These are phyloP conservation scores for Astropecten irregularis DNA, from an alignment of 53 echinoderm and acorn worm species.

Conservation along the genomic window DNA sequence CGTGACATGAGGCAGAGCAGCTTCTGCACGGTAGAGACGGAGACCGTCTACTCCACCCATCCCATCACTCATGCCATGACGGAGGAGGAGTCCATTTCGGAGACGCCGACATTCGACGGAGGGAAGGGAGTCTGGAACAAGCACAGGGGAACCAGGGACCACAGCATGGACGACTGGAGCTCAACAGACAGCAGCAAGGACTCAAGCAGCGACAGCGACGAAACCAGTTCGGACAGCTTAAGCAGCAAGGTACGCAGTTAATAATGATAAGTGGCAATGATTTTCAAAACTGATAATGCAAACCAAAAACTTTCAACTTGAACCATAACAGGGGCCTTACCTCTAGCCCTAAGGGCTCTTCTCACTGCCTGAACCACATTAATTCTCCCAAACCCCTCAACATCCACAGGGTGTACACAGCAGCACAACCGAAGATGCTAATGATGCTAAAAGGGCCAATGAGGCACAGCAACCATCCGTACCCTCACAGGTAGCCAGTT, in stretches of 20 bases:
- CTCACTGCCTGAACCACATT: too few relatives aligned
- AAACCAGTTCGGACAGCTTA: constrained; percentile 39
- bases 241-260: constrained; percentile 48
- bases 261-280: too few relatives aligned
- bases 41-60: constrained; percentile 67
- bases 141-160: constrained; percentile 31
- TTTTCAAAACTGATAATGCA: too few relatives aligned
- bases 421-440: too few relatives aligned
- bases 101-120: constrained; percentile 8
- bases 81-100: constrained; percentile 27
- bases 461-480: too few relatives aligned
- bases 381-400: too few relatives aligned
- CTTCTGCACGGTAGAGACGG: constrained; percentile 66
- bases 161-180: constrained; percentile 47
- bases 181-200: constrained; percentile 33
- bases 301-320: too few relatives aligned
- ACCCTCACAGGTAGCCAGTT: too few relatives aligned
- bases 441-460: too few relatives aligned
- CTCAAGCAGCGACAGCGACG: constrained; percentile 54
- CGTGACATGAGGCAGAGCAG: constrained; percentile 55
- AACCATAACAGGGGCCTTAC: too few relatives aligned
- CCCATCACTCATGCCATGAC: constrained; percentile 26
- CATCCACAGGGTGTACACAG: too few relatives aligned
- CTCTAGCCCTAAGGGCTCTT: too few relatives aligned
- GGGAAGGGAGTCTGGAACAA: constrained; percentile 51